Percentiles rank a stretch among this genome's conserved stretches.
Evolutionary conservation across 2,888 invertebrate genomes (phyloP).

Genomic region (Taenaris catops): DNA sequence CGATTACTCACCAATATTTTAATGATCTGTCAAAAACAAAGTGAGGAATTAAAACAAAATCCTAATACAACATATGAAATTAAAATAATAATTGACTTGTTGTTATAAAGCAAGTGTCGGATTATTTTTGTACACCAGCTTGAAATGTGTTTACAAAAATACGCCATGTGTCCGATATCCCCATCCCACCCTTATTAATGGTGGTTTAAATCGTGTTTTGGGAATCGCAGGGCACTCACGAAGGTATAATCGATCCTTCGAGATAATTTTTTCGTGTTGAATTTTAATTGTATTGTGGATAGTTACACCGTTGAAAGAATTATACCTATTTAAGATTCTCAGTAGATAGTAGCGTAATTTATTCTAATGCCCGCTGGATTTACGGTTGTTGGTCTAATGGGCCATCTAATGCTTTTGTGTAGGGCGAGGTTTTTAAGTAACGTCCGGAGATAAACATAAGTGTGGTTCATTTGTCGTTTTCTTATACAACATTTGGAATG

Average conservation of each 20-base stretch:
- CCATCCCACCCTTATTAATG: conserved; percentile 41
- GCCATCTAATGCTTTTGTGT: conserved; percentile 20
- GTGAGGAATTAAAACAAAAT: too few species aligned
- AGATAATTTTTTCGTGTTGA: conserved; percentile 38
- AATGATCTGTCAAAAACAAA: too few species aligned
- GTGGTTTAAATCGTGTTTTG: conserved; percentile 42
- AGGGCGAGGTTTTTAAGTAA: conserved; percentile 12
- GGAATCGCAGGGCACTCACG: conserved; percentile 45
- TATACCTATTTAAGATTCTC: conserved; percentile 30
- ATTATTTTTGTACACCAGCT: too few species aligned
- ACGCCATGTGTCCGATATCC: too few species aligned
- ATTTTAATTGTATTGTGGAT: conserved; percentile 34
- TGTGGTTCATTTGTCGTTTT: conserved; percentile 3
- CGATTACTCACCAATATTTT: too few species aligned
- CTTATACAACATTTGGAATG: too few species aligned
- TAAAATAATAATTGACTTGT: too few species aligned
- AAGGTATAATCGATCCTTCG: conserved; percentile 37
- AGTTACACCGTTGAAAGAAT: conserved; percentile 38
- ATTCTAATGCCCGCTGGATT: conserved; percentile 27
- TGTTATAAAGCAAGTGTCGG: too few species aligned
- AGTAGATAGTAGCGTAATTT: conserved; percentile 26
- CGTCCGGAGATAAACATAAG: conserved; percentile 8
- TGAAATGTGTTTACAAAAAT: too few species aligned
- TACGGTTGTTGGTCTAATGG: conserved; percentile 26
- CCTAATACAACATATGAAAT: too few species aligned